Conservation (phyloP, 2,888 invertebrate species). For the Oscheius onirici region DNA sequence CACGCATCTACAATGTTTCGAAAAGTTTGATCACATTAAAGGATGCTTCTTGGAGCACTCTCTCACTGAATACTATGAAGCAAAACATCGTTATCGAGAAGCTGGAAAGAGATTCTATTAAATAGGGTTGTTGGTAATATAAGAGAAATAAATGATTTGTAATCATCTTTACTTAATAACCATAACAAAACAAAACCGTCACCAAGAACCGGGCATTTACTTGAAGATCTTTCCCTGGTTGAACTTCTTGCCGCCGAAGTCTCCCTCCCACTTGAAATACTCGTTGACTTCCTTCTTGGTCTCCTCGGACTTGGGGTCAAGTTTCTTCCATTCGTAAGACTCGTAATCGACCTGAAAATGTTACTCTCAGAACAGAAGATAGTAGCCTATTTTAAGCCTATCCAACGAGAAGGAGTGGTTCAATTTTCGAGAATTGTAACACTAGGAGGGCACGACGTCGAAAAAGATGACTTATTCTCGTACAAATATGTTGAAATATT, state of each 20-base stretch:
- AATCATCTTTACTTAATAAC: neutral
- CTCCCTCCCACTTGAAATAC: slow-evolving; percentile 75
- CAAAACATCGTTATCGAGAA: slow-evolving; percentile 17
- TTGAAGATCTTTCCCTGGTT: slow-evolving; percentile 99
- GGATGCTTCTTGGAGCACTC: slow-evolving; percentile 51
- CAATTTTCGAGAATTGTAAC: slow-evolving; percentile 53
- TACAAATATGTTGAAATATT: neutral
- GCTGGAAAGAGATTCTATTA: slow-evolving; percentile 4
- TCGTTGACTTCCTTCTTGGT: slow-evolving; percentile 75
- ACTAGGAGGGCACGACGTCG: slow-evolving; percentile 35
- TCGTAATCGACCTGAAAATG: slow-evolving; percentile 84
- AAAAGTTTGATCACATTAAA: slow-evolving; percentile 49
- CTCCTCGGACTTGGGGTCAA: slow-evolving; percentile 83
- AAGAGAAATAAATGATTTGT: neutral
- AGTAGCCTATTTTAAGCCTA: slow-evolving; percentile 32
- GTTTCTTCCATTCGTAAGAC: slow-evolving; percentile 92
- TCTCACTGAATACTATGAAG: slow-evolving; percentile 43
- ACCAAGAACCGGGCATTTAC: slow-evolving; percentile 73
- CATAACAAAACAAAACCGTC: slow-evolving; percentile 16
- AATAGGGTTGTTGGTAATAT: neutral
- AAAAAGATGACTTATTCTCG: slow-evolving; percentile 52
- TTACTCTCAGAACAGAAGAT: slow-evolving; percentile 49
- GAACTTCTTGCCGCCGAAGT: slow-evolving; percentile 88
- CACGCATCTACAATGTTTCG: slow-evolving; percentile 43
- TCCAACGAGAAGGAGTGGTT: slow-evolving; percentile 54